A percentile compares a stretch with the other conserved stretches of the same genome.
Conservation (phyloP, 2,888 invertebrate species). For the Salticus scenicus region DNA sequence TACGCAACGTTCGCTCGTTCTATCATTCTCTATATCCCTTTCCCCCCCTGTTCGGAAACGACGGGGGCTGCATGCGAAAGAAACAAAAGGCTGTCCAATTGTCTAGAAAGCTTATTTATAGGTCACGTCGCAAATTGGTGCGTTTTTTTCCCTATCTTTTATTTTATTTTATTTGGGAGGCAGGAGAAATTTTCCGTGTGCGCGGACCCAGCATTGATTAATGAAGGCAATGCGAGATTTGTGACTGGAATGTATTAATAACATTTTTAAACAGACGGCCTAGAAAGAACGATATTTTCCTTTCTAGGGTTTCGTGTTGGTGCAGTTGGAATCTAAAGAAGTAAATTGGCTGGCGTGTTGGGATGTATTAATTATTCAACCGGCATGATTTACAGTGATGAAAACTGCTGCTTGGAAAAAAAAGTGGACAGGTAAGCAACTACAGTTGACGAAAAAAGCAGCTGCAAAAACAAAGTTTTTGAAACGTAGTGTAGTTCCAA, state of each 20-base stretch:
- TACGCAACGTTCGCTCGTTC: background rate
- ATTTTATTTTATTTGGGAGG: background rate
- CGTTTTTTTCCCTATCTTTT: too few relatives aligned
- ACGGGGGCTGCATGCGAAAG: constrained; percentile 65
- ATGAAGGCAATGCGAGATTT: background rate
- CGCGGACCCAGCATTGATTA: constrained; percentile 6
- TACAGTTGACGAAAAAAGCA: too few relatives aligned
- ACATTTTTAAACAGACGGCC: constrained; percentile 1
- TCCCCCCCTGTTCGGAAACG: constrained; percentile 33
- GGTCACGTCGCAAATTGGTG: constrained; percentile 38
- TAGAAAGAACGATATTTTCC: too few relatives aligned
- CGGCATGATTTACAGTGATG: too few relatives aligned
- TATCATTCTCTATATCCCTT: background rate
- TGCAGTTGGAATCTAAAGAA: too few relatives aligned
- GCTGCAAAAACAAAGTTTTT: too few relatives aligned
- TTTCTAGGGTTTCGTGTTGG: too few relatives aligned
- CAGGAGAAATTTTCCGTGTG: background rate
- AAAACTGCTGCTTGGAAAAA: too few relatives aligned
- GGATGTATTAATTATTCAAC: too few relatives aligned
- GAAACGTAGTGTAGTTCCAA: too few relatives aligned
- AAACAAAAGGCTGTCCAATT: constrained; percentile 68
- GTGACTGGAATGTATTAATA: constrained; percentile 16
- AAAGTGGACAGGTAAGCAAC: too few relatives aligned
- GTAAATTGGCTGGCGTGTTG: too few relatives aligned
- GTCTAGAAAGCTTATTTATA: constrained; percentile 68